phyloP scores from a whole-genome alignment of 2,888 invertebrate species.

The Polylopha cassiicola region DNA sequence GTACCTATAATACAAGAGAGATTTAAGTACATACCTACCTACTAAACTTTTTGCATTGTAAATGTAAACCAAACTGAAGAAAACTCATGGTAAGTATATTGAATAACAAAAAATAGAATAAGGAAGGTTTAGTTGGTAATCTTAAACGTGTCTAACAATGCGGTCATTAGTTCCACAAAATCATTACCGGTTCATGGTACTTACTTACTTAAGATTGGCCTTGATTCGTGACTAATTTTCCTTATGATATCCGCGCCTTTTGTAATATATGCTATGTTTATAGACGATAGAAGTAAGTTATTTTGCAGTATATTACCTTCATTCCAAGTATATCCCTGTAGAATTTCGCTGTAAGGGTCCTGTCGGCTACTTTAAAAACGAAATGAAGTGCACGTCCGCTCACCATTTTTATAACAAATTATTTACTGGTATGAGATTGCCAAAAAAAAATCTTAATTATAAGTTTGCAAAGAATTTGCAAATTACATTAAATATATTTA shows the following conservation, averaged over 20 bases:
- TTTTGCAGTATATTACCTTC: slow-evolving; percentile 81
- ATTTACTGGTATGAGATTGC: slow-evolving; percentile 3
- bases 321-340: slow-evolving; percentile 94
- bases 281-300: neutral
- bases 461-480: neutral
- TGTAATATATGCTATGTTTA: too few species aligned
- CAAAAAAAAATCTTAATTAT: neutral
- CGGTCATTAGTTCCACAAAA: slow-evolving; percentile 2
- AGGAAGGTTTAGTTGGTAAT: too few species aligned
- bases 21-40: too few species aligned
- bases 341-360: slow-evolving; percentile 90
- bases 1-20: too few species aligned
- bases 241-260: too few species aligned
- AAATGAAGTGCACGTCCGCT: slow-evolving; percentile 93
- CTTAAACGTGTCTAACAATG: too few species aligned
- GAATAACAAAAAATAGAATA: too few species aligned
- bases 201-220: slow-evolving; percentile 1
- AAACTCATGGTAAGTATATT: too few species aligned
- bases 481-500: slow-evolving; percentile 6
- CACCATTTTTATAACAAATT: slow-evolving; percentile 57
- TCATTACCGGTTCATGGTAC: slow-evolving; percentile 15
- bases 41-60: too few species aligned
- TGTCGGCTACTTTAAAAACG: slow-evolving; percentile 96
- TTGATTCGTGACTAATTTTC: neutral
- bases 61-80: too few species aligned